Evolutionary conservation across 2,888 invertebrate species (phyloP).

Genomic region (Pseudoips prasinana): DNA sequence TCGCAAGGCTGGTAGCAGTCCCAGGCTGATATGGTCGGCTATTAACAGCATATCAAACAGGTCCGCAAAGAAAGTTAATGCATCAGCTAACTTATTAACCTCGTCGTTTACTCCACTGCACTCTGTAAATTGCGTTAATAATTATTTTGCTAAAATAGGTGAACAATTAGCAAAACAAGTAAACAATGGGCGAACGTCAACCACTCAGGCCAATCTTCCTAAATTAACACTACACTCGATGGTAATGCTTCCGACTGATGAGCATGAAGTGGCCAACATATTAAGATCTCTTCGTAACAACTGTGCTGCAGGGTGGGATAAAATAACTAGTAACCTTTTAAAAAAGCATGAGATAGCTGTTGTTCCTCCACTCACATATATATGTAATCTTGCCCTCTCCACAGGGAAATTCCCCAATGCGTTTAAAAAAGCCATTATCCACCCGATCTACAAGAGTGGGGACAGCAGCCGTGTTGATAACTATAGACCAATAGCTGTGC

Average conservation of each 20-base stretch:
- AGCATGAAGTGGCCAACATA: conserved; percentile 3
- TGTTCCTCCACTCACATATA: conserved; percentile 3
- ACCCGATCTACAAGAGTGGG: conserved; percentile 18
- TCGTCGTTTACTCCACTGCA: background rate
- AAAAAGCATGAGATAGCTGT: conserved; percentile 4
- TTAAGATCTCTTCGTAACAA: conserved; percentile 3
- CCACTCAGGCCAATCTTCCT: too few species aligned
- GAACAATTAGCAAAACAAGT: background rate
- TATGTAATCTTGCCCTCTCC: conserved; percentile 7
- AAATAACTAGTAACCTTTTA: conserved; percentile 3
- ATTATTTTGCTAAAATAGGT: background rate
- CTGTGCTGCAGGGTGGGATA: conserved; percentile 9
- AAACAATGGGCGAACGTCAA: too few species aligned
- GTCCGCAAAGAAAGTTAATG: background rate
- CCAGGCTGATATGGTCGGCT: background rate
- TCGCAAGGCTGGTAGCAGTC: background rate
- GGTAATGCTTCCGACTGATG: conserved; percentile 4
- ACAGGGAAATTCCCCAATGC: conserved; percentile 14
- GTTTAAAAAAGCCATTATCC: conserved; percentile 16
- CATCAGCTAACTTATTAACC: background rate
- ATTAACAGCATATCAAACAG: background rate
- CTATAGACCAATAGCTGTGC: conserved; percentile 21
- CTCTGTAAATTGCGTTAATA: background rate
- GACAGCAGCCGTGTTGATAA: conserved; percentile 15
- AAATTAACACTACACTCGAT: too few species aligned